These are phyloP conservation scores for Lacerta viridis DNA, from an alignment of 2,797 vertebrate genomes.

Conservation along the genomic window DNA sequence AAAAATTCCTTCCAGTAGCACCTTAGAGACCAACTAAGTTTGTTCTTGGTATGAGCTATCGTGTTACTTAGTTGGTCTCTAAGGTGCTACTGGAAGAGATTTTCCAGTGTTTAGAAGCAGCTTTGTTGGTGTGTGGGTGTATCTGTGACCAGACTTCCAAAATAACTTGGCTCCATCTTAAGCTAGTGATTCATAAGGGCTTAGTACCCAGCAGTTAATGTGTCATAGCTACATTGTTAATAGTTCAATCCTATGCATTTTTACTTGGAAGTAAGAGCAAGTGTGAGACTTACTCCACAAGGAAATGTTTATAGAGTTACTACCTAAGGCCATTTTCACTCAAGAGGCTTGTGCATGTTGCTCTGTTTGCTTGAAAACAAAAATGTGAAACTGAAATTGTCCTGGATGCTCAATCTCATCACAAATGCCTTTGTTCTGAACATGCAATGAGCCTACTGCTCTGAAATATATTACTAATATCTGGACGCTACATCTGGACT, in stretches of 20 bases:
- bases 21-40: no score
- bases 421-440: background rate
- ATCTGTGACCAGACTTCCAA: background rate
- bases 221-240: background rate
- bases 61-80: no score
- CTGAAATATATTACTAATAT: background rate
- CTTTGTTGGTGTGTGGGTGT: background rate
- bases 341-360: background rate
- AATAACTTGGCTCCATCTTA: background rate
- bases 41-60: no score
- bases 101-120: background rate
- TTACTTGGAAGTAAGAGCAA: constrained; percentile 1
- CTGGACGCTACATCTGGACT: background rate
- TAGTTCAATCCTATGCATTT: background rate
- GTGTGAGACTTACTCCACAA: background rate
- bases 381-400: constrained; percentile 3
- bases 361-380: background rate
- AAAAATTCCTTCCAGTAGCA: no score
- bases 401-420: background rate
- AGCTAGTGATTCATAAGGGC: background rate
- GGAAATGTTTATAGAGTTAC: background rate
- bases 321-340: background rate
- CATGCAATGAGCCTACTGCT: background rate
- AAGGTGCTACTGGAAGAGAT: no score
- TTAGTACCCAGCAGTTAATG: background rate